Evolutionary conservation across 2,888 invertebrate genomes (phyloP).

Genomic region (Taphrorychus bicolor): DNA sequence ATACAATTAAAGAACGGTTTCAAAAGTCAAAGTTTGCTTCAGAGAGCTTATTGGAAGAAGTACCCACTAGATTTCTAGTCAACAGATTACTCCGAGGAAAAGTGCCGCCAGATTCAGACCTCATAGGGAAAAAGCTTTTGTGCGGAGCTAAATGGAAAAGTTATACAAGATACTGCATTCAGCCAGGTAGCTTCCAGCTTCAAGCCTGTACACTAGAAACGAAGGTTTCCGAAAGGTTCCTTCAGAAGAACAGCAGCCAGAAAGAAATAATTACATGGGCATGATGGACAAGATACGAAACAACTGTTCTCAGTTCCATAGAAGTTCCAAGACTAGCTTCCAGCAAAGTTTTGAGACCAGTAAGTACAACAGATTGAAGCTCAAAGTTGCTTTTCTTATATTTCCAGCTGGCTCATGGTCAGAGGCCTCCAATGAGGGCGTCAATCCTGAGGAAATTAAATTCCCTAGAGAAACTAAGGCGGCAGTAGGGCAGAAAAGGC

Average conservation of each 20-base stretch:
- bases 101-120: neutral
- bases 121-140: slow-evolving; percentile 22
- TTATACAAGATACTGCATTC: slow-evolving; percentile 25
- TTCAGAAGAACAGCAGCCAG: neutral
- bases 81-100: neutral
- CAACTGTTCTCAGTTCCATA: slow-evolving; percentile 13
- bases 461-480: slow-evolving; percentile 33
- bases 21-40: neutral
- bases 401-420: slow-evolving; percentile 28
- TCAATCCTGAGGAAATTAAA: slow-evolving; percentile 2
- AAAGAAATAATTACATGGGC: neutral
- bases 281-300: slow-evolving; percentile 20
- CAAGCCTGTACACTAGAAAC: too few relatives aligned
- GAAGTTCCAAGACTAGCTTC: neutral
- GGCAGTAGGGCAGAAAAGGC: slow-evolving; percentile 16
- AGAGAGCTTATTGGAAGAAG: slow-evolving; percentile 12
- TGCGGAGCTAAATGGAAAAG: slow-evolving; percentile 31
- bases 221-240: too few relatives aligned
- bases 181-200: too few relatives aligned
- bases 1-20: neutral
- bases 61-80: slow-evolving; percentile 14
- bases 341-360: slow-evolving; percentile 1
- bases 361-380: too few relatives aligned
- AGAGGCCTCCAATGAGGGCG: slow-evolving; percentile 1
- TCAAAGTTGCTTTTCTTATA: too few relatives aligned